phyloP scores from a whole-genome alignment of 2,797 vertebrate genomes.

The Natrix natrix region DNA sequence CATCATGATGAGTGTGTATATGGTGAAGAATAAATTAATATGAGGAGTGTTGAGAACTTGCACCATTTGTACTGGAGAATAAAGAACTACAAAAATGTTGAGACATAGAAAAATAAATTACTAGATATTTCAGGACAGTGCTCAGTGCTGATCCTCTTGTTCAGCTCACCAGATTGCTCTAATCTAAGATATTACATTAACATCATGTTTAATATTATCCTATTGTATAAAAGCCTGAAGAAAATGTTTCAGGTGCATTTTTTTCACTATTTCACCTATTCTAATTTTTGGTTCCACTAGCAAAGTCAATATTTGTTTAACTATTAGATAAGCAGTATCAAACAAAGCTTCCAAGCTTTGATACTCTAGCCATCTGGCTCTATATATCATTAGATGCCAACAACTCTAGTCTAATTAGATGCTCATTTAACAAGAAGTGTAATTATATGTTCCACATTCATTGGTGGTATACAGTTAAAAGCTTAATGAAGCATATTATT shows the following conservation, averaged over 20 bases:
- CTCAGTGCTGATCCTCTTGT: neutral
- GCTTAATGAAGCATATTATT: slow-evolving; percentile 3
- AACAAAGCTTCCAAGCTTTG: neutral
- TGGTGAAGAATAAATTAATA: neutral
- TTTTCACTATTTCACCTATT: neutral
- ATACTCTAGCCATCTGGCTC: neutral
- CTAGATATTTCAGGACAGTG: neutral
- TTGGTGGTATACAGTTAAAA: neutral
- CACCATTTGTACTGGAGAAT: neutral
- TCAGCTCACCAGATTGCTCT: neutral
- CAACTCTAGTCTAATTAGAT: neutral
- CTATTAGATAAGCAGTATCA: neutral
- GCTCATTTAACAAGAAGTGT: neutral
- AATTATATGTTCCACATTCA: neutral
- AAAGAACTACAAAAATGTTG: neutral
- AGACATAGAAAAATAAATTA: neutral
- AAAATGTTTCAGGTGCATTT: neutral
- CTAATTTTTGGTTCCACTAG: neutral
- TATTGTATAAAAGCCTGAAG: neutral
- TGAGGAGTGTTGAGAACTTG: neutral
- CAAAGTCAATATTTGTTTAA: neutral
- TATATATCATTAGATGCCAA: neutral
- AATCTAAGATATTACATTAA: neutral
- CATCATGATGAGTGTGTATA: neutral
- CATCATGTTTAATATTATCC: neutral